Evolutionary conservation across 2,888 invertebrate genomes (phyloP), one percentile per base, ranked within the genome.

Genomic region (Caenorhabditis wallacei): DNA sequence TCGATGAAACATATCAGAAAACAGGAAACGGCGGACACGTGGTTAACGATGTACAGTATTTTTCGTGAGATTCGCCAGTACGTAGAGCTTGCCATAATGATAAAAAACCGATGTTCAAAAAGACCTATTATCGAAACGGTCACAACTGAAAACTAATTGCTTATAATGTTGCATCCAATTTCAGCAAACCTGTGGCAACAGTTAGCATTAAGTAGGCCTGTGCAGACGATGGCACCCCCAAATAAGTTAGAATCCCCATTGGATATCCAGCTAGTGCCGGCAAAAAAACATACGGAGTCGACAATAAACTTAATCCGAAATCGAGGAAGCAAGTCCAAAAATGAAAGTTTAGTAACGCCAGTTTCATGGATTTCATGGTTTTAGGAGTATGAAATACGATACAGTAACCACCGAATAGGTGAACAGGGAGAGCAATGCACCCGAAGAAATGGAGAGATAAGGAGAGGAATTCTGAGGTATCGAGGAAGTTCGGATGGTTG

Each of bases 341-440:
- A 20, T 64, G 64, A n/a, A 57, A 24, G 20, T 20, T 37, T 0
- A 75, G 16, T 11, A 75, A n/a, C 16, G 1, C n/a, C 35, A 24
- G 24, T 40, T 75, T 75, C 1, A 75, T 66, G 7, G 57, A 59
- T 11, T 37, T 40, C 75, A 75, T 75, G 2, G 22, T 57, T 5
- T 2, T 1, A 2, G 74, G 74, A 4, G 74, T 75, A 20, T 35
- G 18, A 24, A 66, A 75, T 1, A 75, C n/a, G 5, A 75, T 66
- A 48, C 74, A 75, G 24, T 56, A 75, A 4, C 43, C 56, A 0
- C 64, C 75, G 22, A 57, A 37, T 1, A 59, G 5, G 18, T 66
- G 56, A 24, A 46, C 37, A 0, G 75, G 75, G 7, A 68, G 0
- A 11, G 26, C 46, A 2, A 70, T 3, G 8, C 10, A 57, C 4